A percentile compares a stretch with the other conserved stretches of the same genome.
These are phyloP conservation scores for Pogonomyrmex californicus DNA, from an alignment of 1,140 invertebrate species.

Conservation along the genomic window DNA sequence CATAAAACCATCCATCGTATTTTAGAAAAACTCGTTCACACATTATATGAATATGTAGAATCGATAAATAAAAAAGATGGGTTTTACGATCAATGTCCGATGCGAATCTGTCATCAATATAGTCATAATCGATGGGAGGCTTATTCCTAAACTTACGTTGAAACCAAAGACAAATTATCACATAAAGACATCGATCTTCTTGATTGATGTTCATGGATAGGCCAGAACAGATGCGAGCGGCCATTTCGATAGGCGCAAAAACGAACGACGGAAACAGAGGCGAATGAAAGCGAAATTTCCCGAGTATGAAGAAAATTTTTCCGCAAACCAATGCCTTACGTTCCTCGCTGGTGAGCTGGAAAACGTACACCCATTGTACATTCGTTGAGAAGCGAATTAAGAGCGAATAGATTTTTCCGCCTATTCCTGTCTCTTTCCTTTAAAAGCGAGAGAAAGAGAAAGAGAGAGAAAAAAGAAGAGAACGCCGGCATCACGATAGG, in stretches of 20 bases:
- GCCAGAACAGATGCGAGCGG: slow-evolving; percentile 38
- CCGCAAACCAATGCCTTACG: slow-evolving; percentile 60
- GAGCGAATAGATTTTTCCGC: slow-evolving; percentile 71
- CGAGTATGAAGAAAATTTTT: slow-evolving; percentile 54
- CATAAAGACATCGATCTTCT: slow-evolving; percentile 49
- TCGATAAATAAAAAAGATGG: background rate
- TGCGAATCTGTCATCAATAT: background rate
- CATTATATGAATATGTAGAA: background rate
- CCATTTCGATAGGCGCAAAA: slow-evolving; percentile 23
- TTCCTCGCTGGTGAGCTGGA: slow-evolving; percentile 62
- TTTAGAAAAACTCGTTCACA: background rate
- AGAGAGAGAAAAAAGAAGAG: background rate
- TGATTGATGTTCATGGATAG: slow-evolving; percentile 34
- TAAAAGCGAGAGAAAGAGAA: slow-evolving; percentile 12
- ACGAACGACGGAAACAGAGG: slow-evolving; percentile 41
- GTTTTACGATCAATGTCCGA: slow-evolving; percentile 5
- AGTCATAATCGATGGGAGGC: slow-evolving; percentile 11
- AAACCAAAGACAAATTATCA: slow-evolving; percentile 57
- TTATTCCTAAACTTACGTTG: slow-evolving; percentile 11
- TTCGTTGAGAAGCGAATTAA: slow-evolving; percentile 72
- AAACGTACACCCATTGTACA: slow-evolving; percentile 71
- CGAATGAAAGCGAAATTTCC: slow-evolving; percentile 42
- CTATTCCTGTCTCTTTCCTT: background rate
- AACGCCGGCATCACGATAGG: slow-evolving; percentile 38
- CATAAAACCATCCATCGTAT: background rate